Evolutionary conservation across 2,797 vertebrate genomes (phyloP).

Genomic region (Melanotaenia pygmaea): DNA sequence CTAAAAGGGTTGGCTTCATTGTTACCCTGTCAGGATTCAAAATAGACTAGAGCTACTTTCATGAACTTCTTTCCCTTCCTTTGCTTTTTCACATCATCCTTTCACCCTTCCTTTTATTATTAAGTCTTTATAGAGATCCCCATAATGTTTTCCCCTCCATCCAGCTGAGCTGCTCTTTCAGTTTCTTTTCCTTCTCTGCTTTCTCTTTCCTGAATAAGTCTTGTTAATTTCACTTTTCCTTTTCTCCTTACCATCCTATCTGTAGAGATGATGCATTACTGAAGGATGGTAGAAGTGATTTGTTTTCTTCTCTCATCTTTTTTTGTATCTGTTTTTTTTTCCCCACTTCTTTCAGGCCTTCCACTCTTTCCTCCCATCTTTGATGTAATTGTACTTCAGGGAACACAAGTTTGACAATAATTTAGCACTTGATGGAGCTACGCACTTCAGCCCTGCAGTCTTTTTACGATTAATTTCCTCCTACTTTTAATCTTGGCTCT

Average conservation of each 20-base stretch:
- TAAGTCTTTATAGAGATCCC: too few relatives aligned
- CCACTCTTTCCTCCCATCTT: constrained; percentile 20
- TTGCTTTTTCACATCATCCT: constrained; percentile 9
- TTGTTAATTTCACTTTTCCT: too few relatives aligned
- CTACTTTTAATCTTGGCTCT: neutral
- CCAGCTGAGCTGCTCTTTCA: too few relatives aligned
- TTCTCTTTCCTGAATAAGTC: too few relatives aligned
- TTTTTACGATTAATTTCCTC: constrained; percentile 20
- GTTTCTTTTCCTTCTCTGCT: too few relatives aligned
- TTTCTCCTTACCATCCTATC: too few relatives aligned
- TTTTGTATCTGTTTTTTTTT: neutral
- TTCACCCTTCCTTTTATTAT: neutral
- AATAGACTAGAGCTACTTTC: constrained; percentile 17
- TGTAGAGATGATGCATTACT: too few relatives aligned
- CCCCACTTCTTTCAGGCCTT: neutral
- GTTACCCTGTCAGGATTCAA: constrained; percentile 36
- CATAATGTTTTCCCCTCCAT: too few relatives aligned
- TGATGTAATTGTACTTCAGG: constrained; percentile 28
- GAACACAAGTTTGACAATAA: constrained; percentile 38
- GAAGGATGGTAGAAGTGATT: too few relatives aligned
- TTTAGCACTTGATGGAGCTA: constrained; percentile 53
- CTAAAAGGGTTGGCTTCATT: constrained; percentile 47
- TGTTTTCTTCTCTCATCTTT: too few relatives aligned
- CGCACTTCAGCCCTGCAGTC: constrained; percentile 22
- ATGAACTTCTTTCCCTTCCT: constrained; percentile 13